These are phyloP conservation scores for Mythimna loreyi DNA, from an alignment of 2,888 invertebrate species.

Conservation along the genomic window DNA sequence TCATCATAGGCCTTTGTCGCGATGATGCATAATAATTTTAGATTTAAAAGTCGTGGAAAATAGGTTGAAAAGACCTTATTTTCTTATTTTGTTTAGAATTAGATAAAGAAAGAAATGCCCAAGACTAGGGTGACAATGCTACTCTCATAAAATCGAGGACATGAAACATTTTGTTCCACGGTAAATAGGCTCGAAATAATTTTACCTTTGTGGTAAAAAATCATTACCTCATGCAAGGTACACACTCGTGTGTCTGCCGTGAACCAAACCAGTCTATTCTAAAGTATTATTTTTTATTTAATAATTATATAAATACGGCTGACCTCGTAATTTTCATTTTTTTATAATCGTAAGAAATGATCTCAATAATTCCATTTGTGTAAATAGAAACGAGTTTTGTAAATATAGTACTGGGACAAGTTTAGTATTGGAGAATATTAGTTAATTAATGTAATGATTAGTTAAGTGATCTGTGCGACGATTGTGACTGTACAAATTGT, in stretches of 20 bases:
- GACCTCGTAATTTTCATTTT: constrained; percentile 84
- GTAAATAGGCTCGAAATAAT: constrained; percentile 60
- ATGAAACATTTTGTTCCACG: constrained; percentile 56
- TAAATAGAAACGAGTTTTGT: constrained; percentile 84
- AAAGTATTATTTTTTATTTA: constrained; percentile 88
- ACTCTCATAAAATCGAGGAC: constrained; percentile 58
- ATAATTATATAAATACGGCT: constrained; percentile 73
- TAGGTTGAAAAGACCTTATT: neutral
- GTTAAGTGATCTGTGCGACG: constrained; percentile 73
- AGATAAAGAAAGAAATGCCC: constrained; percentile 33
- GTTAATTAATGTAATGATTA: constrained; percentile 74
- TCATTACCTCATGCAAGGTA: constrained; percentile 83
- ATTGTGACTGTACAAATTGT: constrained; percentile 67
- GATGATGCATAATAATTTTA: constrained; percentile 34
- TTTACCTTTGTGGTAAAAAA: constrained; percentile 61
- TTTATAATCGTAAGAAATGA: constrained; percentile 87
- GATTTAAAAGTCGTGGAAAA: constrained; percentile 13
- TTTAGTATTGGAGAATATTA: constrained; percentile 73
- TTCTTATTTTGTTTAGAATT: constrained; percentile 19
- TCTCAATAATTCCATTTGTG: constrained; percentile 90
- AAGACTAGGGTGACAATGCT: constrained; percentile 61
- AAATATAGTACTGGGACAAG: constrained; percentile 80
- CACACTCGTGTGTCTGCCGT: constrained; percentile 70
- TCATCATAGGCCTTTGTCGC: constrained; percentile 13
- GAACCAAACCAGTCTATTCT: constrained; percentile 87